Percentiles rank a stretch among this genome's conserved stretches.
Evolutionary conservation across 2,888 invertebrate genomes (phyloP).

Genomic region (Chrysolina americana): DNA sequence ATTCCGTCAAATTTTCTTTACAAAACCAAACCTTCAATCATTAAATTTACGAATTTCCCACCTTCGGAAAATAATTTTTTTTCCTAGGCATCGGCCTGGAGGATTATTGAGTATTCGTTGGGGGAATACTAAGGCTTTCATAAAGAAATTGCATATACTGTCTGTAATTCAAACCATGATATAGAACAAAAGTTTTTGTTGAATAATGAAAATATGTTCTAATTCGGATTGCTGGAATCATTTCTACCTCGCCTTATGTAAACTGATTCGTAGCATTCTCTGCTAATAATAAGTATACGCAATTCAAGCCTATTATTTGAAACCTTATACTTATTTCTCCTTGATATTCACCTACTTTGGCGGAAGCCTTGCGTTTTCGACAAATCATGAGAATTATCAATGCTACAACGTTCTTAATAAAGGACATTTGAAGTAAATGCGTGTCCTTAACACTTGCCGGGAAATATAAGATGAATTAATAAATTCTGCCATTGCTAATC

Average conservation of each 20-base stretch:
- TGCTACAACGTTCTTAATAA: not conserved
- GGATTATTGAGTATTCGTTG: too few relatives aligned
- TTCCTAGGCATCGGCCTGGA: too few relatives aligned
- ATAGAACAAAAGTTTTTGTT: too few relatives aligned
- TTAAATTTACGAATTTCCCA: too few relatives aligned
- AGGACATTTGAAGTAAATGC: not conserved
- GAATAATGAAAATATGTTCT: too few relatives aligned
- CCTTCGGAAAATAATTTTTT: too few relatives aligned
- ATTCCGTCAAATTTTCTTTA: too few relatives aligned
- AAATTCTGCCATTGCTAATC: slow-evolving; percentile 2
- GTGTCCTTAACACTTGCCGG: not conserved
- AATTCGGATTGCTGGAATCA: not conserved
- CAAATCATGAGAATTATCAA: not conserved
- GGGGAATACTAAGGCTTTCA: too few relatives aligned
- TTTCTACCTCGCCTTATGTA: not conserved
- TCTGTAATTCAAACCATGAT: too few relatives aligned
- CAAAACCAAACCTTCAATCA: too few relatives aligned
- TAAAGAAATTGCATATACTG: too few relatives aligned
- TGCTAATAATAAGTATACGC: slow-evolving; percentile 14
- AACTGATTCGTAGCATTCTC: not conserved
- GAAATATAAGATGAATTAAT: not conserved
- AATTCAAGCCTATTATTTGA: slow-evolving; percentile 11
- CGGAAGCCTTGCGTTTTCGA: not conserved
- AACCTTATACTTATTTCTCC: slow-evolving; percentile 5
- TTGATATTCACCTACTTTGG: slow-evolving; percentile 1